Evolutionary conservation across 2,888 invertebrate genomes (phyloP).

Genomic region (Agriopis leucophaearia): DNA sequence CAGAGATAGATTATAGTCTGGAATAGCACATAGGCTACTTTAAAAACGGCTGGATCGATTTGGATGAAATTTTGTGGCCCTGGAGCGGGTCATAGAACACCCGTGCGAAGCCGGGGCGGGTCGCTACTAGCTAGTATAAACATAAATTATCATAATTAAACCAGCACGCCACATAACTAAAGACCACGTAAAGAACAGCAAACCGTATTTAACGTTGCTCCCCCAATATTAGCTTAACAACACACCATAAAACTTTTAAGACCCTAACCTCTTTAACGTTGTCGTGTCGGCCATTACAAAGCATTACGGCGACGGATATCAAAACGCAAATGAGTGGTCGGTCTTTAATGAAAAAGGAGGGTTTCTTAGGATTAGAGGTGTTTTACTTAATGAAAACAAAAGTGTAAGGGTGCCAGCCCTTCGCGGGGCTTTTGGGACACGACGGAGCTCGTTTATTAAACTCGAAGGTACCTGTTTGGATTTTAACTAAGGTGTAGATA

Average conservation of each 20-base stretch:
- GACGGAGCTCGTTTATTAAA: constrained; percentile 36
- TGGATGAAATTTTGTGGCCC: too few relatives aligned
- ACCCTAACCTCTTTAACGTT: constrained; percentile 20
- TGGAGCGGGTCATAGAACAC: too few relatives aligned
- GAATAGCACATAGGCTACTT: too few relatives aligned
- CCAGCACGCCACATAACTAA: background rate
- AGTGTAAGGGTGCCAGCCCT: constrained; percentile 37
- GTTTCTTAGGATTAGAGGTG: constrained; percentile 47
- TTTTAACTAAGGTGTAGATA: constrained; percentile 34
- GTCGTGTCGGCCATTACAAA: constrained; percentile 28
- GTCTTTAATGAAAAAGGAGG: constrained; percentile 47
- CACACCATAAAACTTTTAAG: constrained; percentile 27
- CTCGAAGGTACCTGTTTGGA: constrained; percentile 39
- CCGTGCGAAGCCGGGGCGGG: too few relatives aligned
- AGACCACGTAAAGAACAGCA: background rate
- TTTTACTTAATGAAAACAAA: constrained; percentile 49
- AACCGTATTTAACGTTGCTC: constrained; percentile 9
- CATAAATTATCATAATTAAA: background rate
- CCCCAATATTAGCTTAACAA: constrained; percentile 29
- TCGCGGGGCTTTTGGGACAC: constrained; percentile 26
- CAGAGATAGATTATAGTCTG: too few relatives aligned
- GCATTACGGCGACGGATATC: constrained; percentile 36
- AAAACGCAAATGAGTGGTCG: constrained; percentile 49
- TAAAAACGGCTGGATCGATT: too few relatives aligned
- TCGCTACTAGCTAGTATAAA: too few relatives aligned